Evolutionary conservation across 2,113 vertebrate species (phyloP).

Genomic region (Campylomormyrus numenius): DNA sequence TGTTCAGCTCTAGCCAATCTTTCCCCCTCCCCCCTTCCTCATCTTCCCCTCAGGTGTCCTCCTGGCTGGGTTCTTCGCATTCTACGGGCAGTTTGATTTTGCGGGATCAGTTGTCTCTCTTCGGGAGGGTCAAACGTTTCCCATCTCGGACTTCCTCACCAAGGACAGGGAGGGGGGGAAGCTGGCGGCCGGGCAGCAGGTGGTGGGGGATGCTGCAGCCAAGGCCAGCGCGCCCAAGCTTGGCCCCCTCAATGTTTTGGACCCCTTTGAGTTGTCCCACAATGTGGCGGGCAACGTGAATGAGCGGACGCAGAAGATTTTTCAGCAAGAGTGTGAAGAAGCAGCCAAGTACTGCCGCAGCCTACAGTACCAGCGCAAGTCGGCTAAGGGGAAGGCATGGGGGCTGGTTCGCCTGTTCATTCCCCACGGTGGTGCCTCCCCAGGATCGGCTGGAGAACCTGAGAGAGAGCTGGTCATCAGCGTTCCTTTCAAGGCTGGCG

Average conservation of each 20-base stretch:
- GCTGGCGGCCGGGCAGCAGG: neutral
- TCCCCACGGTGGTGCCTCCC: constrained; percentile 42
- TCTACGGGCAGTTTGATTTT: constrained; percentile 72
- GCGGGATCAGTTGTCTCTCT: constrained; percentile 64
- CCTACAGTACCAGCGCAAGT: constrained; percentile 71
- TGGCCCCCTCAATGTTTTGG: constrained; percentile 77
- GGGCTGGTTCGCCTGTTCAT: constrained; percentile 71
- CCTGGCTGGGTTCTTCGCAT: constrained; percentile 75
- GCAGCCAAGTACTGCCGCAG: constrained; percentile 80
- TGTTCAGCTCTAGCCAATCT: neutral
- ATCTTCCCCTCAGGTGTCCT: constrained; percentile 56
- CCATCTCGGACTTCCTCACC: constrained; percentile 51
- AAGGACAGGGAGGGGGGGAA: constrained; percentile 30
- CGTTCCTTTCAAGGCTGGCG: constrained; percentile 56
- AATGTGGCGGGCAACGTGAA: constrained; percentile 83
- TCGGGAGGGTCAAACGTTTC: constrained; percentile 57
- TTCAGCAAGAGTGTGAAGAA: constrained; percentile 63
- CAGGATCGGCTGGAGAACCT: constrained; percentile 17
- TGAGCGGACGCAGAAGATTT: constrained; percentile 56
- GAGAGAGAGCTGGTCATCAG: constrained; percentile 39
- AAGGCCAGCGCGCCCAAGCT: constrained; percentile 38
- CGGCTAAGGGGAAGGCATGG: constrained; percentile 74
- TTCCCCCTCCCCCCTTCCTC: neutral
- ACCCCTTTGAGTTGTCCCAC: constrained; percentile 84
- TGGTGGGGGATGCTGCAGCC: constrained; percentile 11